Percentiles rank a stretch among this genome's conserved stretches.
Evolutionary conservation across 2,113 vertebrate species (phyloP).

Genomic region (Ictidomys tridecemlineatus): DNA sequence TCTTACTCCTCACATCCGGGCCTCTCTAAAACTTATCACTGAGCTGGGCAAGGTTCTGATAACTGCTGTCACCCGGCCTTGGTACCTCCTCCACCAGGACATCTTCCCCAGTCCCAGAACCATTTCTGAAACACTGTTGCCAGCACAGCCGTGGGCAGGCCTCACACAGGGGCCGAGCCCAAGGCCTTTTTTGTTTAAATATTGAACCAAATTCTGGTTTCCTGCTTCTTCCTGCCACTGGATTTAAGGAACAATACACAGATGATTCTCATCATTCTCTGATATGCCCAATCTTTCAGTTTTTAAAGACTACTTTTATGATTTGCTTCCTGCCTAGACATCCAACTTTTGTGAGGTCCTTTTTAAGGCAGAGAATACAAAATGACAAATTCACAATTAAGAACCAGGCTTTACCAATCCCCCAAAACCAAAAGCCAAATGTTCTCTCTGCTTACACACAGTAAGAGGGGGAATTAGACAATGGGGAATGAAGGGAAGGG

Average conservation of each 20-base stretch:
- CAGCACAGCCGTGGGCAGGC: neutral
- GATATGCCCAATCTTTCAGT: neutral
- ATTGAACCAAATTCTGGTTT: neutral
- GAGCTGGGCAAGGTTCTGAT: neutral
- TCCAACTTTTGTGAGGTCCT: neutral
- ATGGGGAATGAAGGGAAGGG: too few species aligned
- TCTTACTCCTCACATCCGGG: neutral
- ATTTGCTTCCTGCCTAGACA: neutral
- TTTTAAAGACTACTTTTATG: conserved; percentile 28
- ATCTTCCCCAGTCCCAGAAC: neutral
- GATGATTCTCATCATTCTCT: neutral
- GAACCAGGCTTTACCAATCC: neutral
- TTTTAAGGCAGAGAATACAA: conserved; percentile 1
- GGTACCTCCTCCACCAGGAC: neutral
- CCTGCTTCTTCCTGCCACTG: neutral
- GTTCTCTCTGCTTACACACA: too few species aligned
- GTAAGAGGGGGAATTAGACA: too few species aligned
- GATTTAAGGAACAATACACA: neutral
- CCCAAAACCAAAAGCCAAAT: too few species aligned
- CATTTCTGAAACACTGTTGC: neutral
- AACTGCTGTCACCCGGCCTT: neutral
- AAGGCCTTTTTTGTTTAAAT: neutral
- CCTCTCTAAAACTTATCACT: neutral
- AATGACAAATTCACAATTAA: neutral
- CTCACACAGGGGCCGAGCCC: neutral